Base-by-base conservation (phyloP, 1,140 invertebrate species). In the Ostrea denselamellosa region DNA sequence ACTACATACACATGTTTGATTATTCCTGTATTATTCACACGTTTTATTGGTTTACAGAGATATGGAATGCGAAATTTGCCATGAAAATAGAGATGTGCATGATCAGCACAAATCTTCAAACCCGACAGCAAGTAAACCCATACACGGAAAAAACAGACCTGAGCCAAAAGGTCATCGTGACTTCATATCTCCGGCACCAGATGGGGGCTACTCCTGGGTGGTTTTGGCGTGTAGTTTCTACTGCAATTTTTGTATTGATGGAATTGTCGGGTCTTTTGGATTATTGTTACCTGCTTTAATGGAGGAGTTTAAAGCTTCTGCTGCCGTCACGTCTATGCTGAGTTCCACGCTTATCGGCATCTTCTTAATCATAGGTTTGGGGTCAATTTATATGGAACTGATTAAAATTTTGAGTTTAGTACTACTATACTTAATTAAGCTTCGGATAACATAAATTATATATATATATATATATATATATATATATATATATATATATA, bases 181-280 rank as follows among this genome's bases (percentile, higher is more conserved):
- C 9, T 9, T 77, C 68, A 77, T 25, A 34, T 9, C 25, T 10
- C 12, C 8, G 5, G 81, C 68, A 19, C 81, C 77, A 44, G 86
- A 89, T 44, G 88, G 88, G 5, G 88, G 88, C 7, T 89, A 86
- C 19, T 86, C 83, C 58, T 89, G 88, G 88, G 51, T 89, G 10
- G 83, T 89, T 52, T 12, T 87, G n/a, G 65, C 34, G 34, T 85
- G 28, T 52, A 52, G 81, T 44, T 89, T 89, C 22, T 85, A 81
- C 83, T 56, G 84, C 9, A 82, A 81, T 53, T 89, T 89, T 52
- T 81, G 83, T 65, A 53, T 89, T 3, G 88, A 89, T 65, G 88
- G 88, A n/a, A 19, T 89, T 0, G 65, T 85, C 34, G 82, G 28
- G 14, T 85, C 86, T 28, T 89, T 85, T 87, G 88, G 88, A 14